phyloP scores from a whole-genome alignment of 1,140 invertebrate species.

The Pygmarrhopalites habei region DNA sequence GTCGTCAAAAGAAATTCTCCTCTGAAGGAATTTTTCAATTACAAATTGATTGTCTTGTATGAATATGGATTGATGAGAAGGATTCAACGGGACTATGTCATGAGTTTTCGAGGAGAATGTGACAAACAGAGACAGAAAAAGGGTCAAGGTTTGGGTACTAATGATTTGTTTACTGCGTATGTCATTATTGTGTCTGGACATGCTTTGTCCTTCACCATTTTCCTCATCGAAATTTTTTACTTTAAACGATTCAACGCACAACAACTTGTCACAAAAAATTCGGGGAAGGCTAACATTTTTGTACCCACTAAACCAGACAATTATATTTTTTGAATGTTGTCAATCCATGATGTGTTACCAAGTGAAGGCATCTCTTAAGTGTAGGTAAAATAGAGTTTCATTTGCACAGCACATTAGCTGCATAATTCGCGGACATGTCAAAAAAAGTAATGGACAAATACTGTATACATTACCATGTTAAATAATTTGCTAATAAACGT shows the following conservation, averaged over 20 bases:
- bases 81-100: background rate
- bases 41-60: background rate
- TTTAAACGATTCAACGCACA: conserved; percentile 5
- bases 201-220: background rate
- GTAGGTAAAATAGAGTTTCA: too few relatives aligned
- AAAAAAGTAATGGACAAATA: too few relatives aligned
- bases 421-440: too few relatives aligned
- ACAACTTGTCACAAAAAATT: too few relatives aligned
- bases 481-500: too few relatives aligned
- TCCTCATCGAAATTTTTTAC: conserved; percentile 5
- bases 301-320: too few relatives aligned
- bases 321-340: too few relatives aligned
- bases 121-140: background rate
- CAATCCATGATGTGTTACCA: too few relatives aligned
- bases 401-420: too few relatives aligned
- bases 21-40: conserved; percentile 3
- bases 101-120: background rate
- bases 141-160: background rate
- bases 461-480: too few relatives aligned
- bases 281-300: too few relatives aligned
- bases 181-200: background rate
- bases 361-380: too few relatives aligned
- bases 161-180: conserved; percentile 9
- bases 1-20: background rate
- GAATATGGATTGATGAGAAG: background rate